Percentiles rank a stretch among this genome's conserved stretches.
Evolutionary conservation across 2,888 invertebrate genomes (phyloP).

Genomic region (Bellardia pandia): DNA sequence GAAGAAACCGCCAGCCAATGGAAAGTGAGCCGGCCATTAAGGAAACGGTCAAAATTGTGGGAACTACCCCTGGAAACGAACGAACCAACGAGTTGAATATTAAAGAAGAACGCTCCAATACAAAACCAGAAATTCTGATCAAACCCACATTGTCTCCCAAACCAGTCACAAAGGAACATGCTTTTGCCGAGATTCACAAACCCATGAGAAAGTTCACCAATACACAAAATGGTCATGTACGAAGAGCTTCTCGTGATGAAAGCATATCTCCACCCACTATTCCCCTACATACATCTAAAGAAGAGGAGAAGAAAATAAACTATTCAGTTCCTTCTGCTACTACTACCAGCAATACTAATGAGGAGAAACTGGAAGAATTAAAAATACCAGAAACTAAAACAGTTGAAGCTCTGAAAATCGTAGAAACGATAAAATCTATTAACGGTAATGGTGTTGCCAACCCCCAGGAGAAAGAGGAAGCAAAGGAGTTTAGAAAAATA

Average conservation of each 20-base stretch:
- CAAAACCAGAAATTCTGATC: slow-evolving; percentile 43
- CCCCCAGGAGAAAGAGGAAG: not conserved
- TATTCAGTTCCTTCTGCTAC: not conserved
- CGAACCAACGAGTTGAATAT: slow-evolving; percentile 59
- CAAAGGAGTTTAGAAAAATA: not conserved
- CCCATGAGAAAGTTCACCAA: slow-evolving; percentile 57
- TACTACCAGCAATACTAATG: not conserved
- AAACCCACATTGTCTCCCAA: slow-evolving; percentile 70
- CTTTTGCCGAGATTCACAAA: slow-evolving; percentile 73
- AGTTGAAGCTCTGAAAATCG: slow-evolving; percentile 32
- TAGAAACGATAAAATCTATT: slow-evolving; percentile 24
- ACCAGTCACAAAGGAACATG: slow-evolving; percentile 60
- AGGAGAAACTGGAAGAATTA: not conserved
- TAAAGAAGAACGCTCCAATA: slow-evolving; percentile 53
- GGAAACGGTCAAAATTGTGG: slow-evolving; percentile 53
- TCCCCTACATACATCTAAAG: not conserved
- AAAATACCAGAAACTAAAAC: not conserved
- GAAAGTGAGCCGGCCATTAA: slow-evolving; percentile 16
- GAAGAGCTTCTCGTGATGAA: slow-evolving; percentile 49
- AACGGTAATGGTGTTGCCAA: not conserved
- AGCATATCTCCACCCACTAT: slow-evolving; percentile 48
- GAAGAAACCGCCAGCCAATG: slow-evolving; percentile 19
- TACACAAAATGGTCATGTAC: slow-evolving; percentile 48
- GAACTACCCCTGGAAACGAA: not conserved
- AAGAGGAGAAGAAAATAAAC: slow-evolving; percentile 36